Percentiles rank a stretch among this genome's conserved stretches.
These are phyloP conservation scores for Troilus luridus DNA, from an alignment of 2,888 invertebrate species.

Conservation along the genomic window DNA sequence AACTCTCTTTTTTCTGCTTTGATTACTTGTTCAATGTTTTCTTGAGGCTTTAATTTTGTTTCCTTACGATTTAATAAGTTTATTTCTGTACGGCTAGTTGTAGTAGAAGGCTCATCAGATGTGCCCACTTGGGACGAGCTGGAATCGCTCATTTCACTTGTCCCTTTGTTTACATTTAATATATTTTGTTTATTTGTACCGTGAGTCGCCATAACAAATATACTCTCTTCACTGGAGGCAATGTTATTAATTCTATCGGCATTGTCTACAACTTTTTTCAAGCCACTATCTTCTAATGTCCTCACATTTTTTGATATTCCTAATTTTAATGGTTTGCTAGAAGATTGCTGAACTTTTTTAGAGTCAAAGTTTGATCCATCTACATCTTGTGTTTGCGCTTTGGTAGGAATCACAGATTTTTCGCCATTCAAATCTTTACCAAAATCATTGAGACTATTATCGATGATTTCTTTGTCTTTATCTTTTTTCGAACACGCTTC, in stretches of 20 bases:
- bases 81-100: not conserved
- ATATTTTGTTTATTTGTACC: not conserved
- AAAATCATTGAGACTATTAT: not conserved
- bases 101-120: not conserved
- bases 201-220: not conserved
- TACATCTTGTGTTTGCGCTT: not conserved
- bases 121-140: constrained; percentile 7
- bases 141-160: not conserved
- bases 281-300: not conserved
- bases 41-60: not conserved
- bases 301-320: not conserved
- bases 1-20: not conserved
- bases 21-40: not conserved
- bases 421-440: not conserved
- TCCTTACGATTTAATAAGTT: not conserved
- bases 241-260: not conserved
- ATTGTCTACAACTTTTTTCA: not conserved
- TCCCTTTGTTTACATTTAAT: not conserved
- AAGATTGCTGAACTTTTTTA: not conserved
- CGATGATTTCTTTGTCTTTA: not conserved
- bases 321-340: not conserved
- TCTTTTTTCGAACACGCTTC: not conserved
- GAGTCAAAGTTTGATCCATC: not conserved
- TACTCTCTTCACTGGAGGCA: not conserved
- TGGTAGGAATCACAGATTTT: not conserved